These are phyloP conservation scores for Drosophila tristis DNA, from an alignment of 1,140 invertebrate species.

Conservation along the genomic window DNA sequence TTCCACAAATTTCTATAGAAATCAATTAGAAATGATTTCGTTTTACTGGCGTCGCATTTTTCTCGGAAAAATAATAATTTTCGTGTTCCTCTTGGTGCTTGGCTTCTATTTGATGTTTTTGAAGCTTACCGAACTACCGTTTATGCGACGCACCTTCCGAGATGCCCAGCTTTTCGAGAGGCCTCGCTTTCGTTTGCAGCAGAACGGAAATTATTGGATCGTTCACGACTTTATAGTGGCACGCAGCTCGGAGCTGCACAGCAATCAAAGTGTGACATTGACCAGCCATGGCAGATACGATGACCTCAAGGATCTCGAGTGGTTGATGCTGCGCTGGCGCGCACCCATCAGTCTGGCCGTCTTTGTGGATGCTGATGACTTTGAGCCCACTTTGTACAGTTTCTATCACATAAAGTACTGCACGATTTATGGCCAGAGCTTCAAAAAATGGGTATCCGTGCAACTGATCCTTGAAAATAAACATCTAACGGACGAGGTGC, in stretches of 20 bases:
- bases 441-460: constrained; percentile 31
- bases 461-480: constrained; percentile 35
- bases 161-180: not conserved
- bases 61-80: too few species aligned
- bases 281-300: constrained; percentile 34
- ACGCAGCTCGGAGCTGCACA: not conserved
- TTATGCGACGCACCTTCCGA: too few species aligned
- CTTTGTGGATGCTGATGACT: constrained; percentile 21
- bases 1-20: too few species aligned
- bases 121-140: too few species aligned
- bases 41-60: too few species aligned
- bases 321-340: constrained; percentile 34
- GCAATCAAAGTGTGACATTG: constrained; percentile 32
- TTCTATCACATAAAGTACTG: constrained; percentile 40
- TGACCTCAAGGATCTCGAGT: constrained; percentile 23
- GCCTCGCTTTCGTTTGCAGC: constrained; percentile 22
- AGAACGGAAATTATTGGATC: constrained; percentile 55
- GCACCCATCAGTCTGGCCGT: constrained; percentile 46
- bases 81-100: too few species aligned
- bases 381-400: not conserved
- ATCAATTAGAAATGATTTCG: too few species aligned
- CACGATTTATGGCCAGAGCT: not conserved
- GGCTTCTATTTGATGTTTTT: not conserved
- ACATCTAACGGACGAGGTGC: constrained; percentile 6
- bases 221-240: constrained; percentile 30